These are phyloP conservation scores for Cylas formicarius DNA, from an alignment of 1,140 invertebrate genomes.

Conservation along the genomic window DNA sequence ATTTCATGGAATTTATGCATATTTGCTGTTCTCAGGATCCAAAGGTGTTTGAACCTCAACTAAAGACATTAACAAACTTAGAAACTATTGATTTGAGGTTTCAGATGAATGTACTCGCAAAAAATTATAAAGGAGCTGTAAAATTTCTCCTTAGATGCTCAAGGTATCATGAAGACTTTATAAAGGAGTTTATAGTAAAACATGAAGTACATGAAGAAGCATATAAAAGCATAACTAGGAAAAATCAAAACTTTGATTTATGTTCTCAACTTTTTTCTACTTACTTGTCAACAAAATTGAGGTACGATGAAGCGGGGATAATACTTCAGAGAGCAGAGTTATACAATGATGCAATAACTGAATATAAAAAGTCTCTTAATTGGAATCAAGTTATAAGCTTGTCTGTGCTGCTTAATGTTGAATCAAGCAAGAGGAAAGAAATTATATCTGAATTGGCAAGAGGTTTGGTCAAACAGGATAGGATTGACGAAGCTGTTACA, in stretches of 20 bases:
- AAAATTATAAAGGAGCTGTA: constrained; percentile 18
- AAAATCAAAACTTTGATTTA: constrained; percentile 12
- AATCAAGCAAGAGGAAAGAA: constrained; percentile 1
- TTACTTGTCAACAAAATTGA: constrained; percentile 13
- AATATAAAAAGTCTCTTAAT: constrained; percentile 18
- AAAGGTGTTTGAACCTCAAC: constrained; percentile 22
- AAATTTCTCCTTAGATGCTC: constrained; percentile 20
- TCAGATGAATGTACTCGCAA: constrained; percentile 17
- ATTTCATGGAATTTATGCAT: constrained; percentile 24
- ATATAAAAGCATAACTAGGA: constrained; percentile 12
- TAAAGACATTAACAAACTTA: constrained; percentile 16
- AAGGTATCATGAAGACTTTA: constrained; percentile 3
- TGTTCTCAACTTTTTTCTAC: constrained; percentile 20
- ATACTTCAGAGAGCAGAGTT: constrained; percentile 25
- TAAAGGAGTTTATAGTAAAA: constrained; percentile 22
- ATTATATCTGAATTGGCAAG: constrained; percentile 16
- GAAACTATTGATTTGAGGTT: constrained; percentile 17
- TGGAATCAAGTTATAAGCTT: constrained; percentile 23
- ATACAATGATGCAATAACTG: constrained; percentile 17
- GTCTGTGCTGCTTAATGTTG: constrained; percentile 9
- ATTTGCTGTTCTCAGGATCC: constrained; percentile 23
- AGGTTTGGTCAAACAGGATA: constrained; percentile 11
- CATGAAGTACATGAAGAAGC: constrained; percentile 22
- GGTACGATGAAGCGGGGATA: constrained; percentile 21
- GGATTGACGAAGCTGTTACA: constrained; percentile 21